Base-by-base conservation (phyloP, 1,140 invertebrate species). In the Drosophila melanica region DNA sequence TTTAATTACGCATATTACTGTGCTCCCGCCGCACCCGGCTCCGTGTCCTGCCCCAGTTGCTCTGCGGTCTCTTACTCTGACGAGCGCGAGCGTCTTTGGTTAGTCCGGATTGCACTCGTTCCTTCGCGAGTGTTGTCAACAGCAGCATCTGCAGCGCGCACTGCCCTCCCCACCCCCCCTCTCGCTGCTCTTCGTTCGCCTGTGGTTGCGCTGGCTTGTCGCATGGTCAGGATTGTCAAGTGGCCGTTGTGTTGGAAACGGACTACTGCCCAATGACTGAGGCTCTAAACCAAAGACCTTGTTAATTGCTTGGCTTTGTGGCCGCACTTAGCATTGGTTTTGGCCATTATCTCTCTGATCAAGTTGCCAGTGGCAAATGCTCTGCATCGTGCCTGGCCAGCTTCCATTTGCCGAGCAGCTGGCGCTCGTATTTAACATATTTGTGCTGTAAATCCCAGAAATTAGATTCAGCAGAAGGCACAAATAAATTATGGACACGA, bases 1-100 rank as follows among this genome's bases (percentile, higher is more conserved):
- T 86, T 86, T 86, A 86, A 86, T 86, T 86, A 86, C 81, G 81
- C 81, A 86, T 86, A 86, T 86, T 87, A 87, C 81, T 66, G 58
- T 60, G 75, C 64, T 67, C 57, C 54, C 63, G 39, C 62, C 35
- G 30, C 45, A 18, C 11, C 60, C 39, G n/a, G 1, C 44, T 2
- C 20, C 14, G 8, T 44, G 30, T 41, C 30, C 39, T 62, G 48
- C 18, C 70, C 66, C 64, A 55, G 70, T 60, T 66, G 74, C 62
- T 8, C 16, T 84, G 81, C 16, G 82, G 81, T 87, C 79, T 67
- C 67, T 78, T 79, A 50, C 64, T 77, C 64, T 81, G 81, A 85
- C 72, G 72, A 42, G 48, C 70, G 70, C 59, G 64, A 66, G 82
- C 72, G 64, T 79, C 74, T 87, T 87, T 85, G 81, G 77, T 57